A percentile compares a stretch with the other conserved stretches of the same genome.
Conservation (phyloP, 2,113 vertebrate genomes). For the Peromyscus polionotus region DNA sequence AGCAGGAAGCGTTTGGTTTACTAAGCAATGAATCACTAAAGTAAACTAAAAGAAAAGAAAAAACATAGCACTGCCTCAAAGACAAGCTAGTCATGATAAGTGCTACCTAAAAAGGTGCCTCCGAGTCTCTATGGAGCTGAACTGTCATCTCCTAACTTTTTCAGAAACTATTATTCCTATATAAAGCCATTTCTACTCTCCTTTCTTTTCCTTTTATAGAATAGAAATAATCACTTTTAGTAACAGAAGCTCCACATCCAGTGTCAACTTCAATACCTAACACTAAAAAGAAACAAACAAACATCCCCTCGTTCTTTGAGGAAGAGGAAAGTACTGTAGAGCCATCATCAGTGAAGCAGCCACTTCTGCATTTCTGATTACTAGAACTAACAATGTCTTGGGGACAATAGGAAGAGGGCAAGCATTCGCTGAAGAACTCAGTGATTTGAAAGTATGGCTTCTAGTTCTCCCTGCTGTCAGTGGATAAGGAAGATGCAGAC, state of each 20-base stretch:
- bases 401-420: neutral
- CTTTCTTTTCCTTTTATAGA: neutral
- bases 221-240: neutral
- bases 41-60: neutral
- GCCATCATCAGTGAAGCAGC: neutral
- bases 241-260: neutral
- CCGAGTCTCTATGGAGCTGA: neutral
- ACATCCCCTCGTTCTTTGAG: neutral
- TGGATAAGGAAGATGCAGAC: neutral
- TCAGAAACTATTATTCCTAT: neutral
- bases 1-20: neutral
- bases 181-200: neutral
- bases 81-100: neutral
- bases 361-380: neutral
- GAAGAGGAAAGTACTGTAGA: neutral
- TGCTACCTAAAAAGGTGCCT: neutral
- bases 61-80: neutral
- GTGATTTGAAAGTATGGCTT: neutral
- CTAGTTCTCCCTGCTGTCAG: neutral
- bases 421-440: neutral
- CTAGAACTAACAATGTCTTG: neutral
- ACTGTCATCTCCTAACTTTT: neutral
- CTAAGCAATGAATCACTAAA: constrained; percentile 9
- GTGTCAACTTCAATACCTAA: neutral
- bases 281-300: neutral